Base-by-base conservation (phyloP, 2,797 vertebrate genomes). In the Ctenopoma multispine region DNA sequence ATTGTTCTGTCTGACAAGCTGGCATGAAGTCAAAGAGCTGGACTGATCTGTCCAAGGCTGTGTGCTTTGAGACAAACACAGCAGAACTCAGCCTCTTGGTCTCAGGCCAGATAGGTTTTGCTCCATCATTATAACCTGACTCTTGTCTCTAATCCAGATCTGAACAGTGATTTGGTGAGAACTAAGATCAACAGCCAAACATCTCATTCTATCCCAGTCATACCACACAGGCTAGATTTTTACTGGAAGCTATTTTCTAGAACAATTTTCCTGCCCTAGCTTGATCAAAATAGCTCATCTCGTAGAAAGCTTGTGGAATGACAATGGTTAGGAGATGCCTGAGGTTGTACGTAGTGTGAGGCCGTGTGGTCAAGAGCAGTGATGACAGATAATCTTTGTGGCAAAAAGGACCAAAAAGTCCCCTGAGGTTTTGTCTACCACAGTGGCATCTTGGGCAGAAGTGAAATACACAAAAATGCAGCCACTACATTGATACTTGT, bases 201-300 rank as follows among this genome's bases (percentile, higher is more conserved):
- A 62, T 80, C 46, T 62, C 58, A 62, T 67, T 65, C 17, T 41
- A 40, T 81, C 64, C 29, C 49, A 61, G 58, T 67, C 66, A 79
- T 71, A 83, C 79, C 51, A 4, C 75, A 84, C 59, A 1, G 53
- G 75, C 34, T 64, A 72, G 77, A 83, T 72, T 47, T 73, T 84
- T 82, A 67, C 81, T 81, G 56, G 61, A 91, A 86, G 71, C 64
- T 68, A 86, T 91, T 90, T 88, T 85, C 65, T 72, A 55, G 82
- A 86, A 82, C 69, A 62, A 71, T 89, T 81, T 83, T 59, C 50
- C 65, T 70, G 60, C 80, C 36, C 61, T 53, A 57, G 70, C 75
- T 83, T 69, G 72, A 87, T 90, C 72, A 80, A 90, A 90, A 92
- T 91, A 91, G 76, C 76, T 79, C 69, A 83, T 84, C 80, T 79